Base-by-base conservation (phyloP, 2,888 invertebrate genomes). In the Carpatolechia fugitivella region DNA sequence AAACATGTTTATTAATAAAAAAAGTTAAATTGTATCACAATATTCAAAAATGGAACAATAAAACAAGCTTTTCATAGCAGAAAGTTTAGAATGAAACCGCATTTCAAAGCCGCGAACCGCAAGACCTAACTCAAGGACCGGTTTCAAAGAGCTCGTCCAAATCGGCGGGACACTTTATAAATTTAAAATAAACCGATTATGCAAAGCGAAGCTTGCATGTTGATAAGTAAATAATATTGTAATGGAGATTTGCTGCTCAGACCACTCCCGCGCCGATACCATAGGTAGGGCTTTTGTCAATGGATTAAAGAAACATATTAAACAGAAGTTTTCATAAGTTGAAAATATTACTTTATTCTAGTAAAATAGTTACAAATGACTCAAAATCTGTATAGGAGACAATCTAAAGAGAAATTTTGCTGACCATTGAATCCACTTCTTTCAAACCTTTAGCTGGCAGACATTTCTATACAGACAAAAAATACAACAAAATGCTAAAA, bases 391-490 rank as follows among this genome's bases (percentile, higher is more conserved):
- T 24, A n/a, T n/a, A n/a, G n/a, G n/a, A 31, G 31, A 24, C 30
- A 60, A 66, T 68, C 65, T 66, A 70, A 74, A 71, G 68, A 76
- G 74, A 80, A 80, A 78, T 82, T 84, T 80, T 75, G 79, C 79
- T 85, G 80, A 78, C 70, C 76, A 71, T 73, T 69, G 67, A 69
- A 66, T 72, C 72, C 80, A 74, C 72, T 74, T 74, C 73, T 80
- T 82, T 83, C 82, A 76, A 78, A 80, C 76, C 78, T 80, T 83
- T 77, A 75, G 70, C 70, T 72, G 66, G 64, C 73, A 74, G 82
- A 85, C 84, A 75, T 85, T 87, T 87, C 87, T 83, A 88, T 88
- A 85, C 85, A 77, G 70, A 69, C 18, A 49, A 50, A 51, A 51
- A 44, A 13, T n/a, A 13, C 44, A 44, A 24, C 24, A 44, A 44